phyloP scores from a whole-genome alignment of 2,888 invertebrate genomes.

The Zaprionus bogoriensis region DNA sequence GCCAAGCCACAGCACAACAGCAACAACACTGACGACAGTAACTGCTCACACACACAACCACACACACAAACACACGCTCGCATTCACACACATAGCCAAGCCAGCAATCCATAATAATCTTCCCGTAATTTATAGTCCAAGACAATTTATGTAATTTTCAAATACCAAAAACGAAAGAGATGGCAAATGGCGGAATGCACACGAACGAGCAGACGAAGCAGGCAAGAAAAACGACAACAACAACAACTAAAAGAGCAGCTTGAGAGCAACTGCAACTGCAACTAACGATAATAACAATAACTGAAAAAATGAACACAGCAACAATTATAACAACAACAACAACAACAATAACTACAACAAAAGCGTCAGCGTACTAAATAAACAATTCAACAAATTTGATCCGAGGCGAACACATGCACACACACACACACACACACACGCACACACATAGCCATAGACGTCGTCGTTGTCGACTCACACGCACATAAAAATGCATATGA shows the following conservation, averaged over 20 bases:
- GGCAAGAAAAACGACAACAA: constrained; percentile 11
- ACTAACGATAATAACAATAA: constrained; percentile 78
- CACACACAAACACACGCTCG: constrained; percentile 13
- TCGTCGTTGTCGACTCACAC: constrained; percentile 59
- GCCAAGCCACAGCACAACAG: constrained; percentile 28
- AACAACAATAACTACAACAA: constrained; percentile 41
- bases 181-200: constrained; percentile 36
- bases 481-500: constrained; percentile 72
- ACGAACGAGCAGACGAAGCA: constrained; percentile 37
- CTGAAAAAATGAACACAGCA: constrained; percentile 49
- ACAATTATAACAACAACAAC: constrained; percentile 47
- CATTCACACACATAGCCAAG: constrained; percentile 15
- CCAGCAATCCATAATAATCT: constrained; percentile 75
- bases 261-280: constrained; percentile 69
- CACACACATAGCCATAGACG: constrained; percentile 25
- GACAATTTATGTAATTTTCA: constrained; percentile 76
- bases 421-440: constrained; percentile 15
- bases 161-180: constrained; percentile 75
- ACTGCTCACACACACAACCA: constrained; percentile 22
- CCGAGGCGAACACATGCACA: constrained; percentile 64
- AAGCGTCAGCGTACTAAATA: constrained; percentile 70
- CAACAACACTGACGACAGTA: constrained; percentile 8
- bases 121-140: constrained; percentile 76
- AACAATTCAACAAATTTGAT: constrained; percentile 80
- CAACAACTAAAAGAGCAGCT: constrained; percentile 22